These are phyloP conservation scores for Acanthosepion lycidas DNA, from an alignment of 2,888 invertebrate genomes.

Conservation along the genomic window DNA sequence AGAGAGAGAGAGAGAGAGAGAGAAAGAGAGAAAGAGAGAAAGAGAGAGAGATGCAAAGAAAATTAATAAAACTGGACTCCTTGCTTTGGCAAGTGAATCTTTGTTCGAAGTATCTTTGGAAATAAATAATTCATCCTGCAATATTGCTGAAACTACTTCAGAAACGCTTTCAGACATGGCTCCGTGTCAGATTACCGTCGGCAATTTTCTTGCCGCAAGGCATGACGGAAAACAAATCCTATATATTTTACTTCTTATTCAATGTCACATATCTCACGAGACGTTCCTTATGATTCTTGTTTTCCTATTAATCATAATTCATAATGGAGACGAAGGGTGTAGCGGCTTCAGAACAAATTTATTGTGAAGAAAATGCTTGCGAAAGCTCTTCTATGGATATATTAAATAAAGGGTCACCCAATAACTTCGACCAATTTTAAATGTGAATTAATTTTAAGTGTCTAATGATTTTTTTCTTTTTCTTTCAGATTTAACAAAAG, in stretches of 20 bases:
- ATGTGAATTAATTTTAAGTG: too few relatives aligned
- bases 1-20: too few relatives aligned
- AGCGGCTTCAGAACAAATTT: background rate
- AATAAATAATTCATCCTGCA: background rate
- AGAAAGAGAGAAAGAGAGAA: fast-evolving
- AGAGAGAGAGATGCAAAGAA: background rate
- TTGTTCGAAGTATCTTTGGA: background rate
- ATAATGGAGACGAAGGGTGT: background rate
- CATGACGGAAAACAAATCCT: background rate
- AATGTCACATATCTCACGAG: background rate
- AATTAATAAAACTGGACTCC: background rate
- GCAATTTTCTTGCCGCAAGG: background rate
- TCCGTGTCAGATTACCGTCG: conserved; percentile 16
- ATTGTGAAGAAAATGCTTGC: too few relatives aligned
- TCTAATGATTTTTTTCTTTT: too few relatives aligned
- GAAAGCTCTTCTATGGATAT: too few relatives aligned
- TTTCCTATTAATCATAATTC: background rate
- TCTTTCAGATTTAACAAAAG: too few relatives aligned
- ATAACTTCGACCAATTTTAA: too few relatives aligned
- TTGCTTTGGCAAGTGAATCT: background rate
- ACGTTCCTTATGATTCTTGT: background rate
- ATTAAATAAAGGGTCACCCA: too few relatives aligned
- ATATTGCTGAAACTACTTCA: background rate
- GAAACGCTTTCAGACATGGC: background rate
- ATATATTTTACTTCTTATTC: background rate